phyloP scores from a whole-genome alignment of 2,797 vertebrate genomes.

The Tokudaia muenninki region DNA sequence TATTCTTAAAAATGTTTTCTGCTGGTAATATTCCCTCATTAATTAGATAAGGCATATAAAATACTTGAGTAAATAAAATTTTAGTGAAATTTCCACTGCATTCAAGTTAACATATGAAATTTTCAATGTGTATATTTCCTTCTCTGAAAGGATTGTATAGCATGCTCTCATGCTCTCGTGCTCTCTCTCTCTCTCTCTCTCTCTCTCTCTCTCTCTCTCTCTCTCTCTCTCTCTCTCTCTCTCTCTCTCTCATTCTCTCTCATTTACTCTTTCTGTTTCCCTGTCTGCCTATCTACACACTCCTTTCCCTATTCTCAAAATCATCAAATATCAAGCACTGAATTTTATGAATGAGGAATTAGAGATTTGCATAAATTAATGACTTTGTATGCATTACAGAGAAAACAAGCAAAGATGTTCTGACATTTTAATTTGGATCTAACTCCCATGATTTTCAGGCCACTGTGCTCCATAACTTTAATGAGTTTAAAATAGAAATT shows the following conservation, averaged over 20 bases:
- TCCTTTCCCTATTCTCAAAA: rapidly evolving
- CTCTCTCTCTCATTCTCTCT: background rate
- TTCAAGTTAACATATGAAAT: background rate
- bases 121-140: background rate
- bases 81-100: background rate
- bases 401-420: background rate
- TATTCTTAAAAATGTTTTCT: background rate
- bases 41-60: background rate
- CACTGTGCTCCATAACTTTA: background rate
- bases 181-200: background rate
- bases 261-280: background rate
- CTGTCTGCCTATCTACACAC: background rate
- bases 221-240: background rate
- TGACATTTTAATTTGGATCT: background rate
- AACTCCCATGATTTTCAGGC: background rate
- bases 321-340: background rate
- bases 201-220: background rate
- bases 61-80: background rate
- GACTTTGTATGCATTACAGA: background rate
- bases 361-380: background rate
- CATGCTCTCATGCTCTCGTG: no score
- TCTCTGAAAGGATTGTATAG: background rate
- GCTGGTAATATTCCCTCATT: background rate
- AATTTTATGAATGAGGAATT: constrained; percentile 15
- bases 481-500: background rate